A percentile compares a stretch with the other conserved stretches of the same genome.
Evolutionary conservation across 2,113 vertebrate species (phyloP).

Genomic region (Felis chaus): DNA sequence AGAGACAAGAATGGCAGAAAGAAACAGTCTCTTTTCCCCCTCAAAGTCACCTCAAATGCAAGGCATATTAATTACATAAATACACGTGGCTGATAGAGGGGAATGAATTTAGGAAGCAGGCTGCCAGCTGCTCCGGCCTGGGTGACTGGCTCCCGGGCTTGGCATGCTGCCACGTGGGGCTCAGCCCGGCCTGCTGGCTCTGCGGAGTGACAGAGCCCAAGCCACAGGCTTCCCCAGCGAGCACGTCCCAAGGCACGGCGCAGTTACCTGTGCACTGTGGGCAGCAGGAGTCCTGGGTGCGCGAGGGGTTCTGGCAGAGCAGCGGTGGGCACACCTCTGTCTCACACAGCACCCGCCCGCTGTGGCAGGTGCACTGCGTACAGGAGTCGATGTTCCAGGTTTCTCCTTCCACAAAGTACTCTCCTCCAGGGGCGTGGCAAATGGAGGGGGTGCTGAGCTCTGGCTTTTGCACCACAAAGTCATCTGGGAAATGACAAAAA

Average conservation of each 20-base stretch:
- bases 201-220: rapidly evolving
- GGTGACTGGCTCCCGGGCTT: neutral
- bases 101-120: neutral
- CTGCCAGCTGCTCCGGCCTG: neutral
- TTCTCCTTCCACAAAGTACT: conserved; percentile 93
- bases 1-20: neutral
- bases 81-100: neutral
- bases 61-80: rapidly evolving
- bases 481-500: conserved; percentile 83
- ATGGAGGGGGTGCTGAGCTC: conserved; percentile 89
- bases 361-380: conserved; percentile 93
- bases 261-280: conserved; percentile 90
- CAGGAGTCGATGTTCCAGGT: conserved; percentile 94
- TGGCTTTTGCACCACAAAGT: conserved; percentile 88
- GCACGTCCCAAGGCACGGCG: rapidly evolving
- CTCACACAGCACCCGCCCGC: conserved; percentile 92
- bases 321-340: conserved; percentile 94
- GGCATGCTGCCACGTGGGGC: rapidly evolving
- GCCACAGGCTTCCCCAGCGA: rapidly evolving
- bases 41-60: neutral
- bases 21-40: neutral
- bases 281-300: conserved; percentile 93
- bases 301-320: conserved; percentile 91
- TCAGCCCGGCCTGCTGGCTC: neutral
- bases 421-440: conserved; percentile 92